phyloP scores from a whole-genome alignment of 2,888 invertebrate species.

The Sphaerolaimus hirsutus region DNA sequence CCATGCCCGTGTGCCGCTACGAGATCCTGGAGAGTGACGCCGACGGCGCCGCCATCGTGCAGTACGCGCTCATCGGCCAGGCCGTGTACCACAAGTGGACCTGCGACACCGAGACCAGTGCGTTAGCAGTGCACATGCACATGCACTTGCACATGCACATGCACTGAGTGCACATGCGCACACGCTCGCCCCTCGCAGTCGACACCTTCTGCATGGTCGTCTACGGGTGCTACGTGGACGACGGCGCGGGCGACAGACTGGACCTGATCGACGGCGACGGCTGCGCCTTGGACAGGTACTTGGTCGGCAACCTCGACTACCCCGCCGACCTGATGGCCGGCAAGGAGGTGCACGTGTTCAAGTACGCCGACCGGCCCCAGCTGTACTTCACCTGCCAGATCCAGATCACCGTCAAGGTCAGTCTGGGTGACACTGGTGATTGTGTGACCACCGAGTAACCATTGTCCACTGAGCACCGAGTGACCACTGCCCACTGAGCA shows the following conservation, averaged over 20 bases:
- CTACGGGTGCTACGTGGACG: no score
- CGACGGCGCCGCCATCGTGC: not conserved
- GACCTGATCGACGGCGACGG: not conserved
- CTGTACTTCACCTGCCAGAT: no score
- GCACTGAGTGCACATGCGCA: no score
- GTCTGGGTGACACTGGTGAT: no score
- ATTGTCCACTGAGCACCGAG: no score
- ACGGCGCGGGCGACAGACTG: not conserved
- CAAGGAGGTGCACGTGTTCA: not conserved
- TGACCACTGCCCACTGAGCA: no score
- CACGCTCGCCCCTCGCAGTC: no score
- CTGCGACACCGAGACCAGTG: not conserved
- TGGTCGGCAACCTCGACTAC: constrained; percentile 6
- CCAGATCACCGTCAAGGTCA: no score
- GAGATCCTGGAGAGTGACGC: not conserved
- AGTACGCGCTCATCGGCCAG: not conserved
- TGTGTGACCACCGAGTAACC: no score
- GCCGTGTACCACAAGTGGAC: constrained; percentile 1
- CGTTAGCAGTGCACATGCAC: no score
- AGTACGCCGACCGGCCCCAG: no score
- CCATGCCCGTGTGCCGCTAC: constrained; percentile 1
- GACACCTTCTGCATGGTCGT: no score
- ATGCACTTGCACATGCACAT: constrained; percentile 1
- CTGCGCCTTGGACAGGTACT: constrained; percentile 1
- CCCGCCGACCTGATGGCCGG: constrained; percentile 5